These are phyloP conservation scores for Tupiocoris notatus DNA, from an alignment of 2,888 invertebrate genomes.

Conservation along the genomic window DNA sequence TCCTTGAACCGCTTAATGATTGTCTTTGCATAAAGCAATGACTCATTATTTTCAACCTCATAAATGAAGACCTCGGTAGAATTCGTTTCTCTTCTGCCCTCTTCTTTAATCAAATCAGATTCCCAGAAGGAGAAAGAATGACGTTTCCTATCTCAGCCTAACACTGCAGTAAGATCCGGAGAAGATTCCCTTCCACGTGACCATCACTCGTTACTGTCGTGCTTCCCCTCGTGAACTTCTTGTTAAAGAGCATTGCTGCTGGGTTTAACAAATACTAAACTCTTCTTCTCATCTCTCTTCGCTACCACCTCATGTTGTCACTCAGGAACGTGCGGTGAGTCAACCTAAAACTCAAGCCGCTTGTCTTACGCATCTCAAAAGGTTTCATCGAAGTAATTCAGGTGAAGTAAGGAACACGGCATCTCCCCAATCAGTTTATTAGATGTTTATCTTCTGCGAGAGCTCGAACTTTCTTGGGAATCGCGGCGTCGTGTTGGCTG, in stretches of 20 bases:
- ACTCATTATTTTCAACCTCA: conserved; percentile 27
- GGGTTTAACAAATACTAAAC: background rate
- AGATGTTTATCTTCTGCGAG: background rate
- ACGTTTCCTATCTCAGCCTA: background rate
- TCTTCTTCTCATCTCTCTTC: background rate
- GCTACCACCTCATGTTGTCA: background rate
- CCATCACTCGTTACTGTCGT: background rate
- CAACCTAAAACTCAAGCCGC: background rate
- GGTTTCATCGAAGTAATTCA: background rate
- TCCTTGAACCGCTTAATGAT: conserved; percentile 15
- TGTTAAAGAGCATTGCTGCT: background rate
- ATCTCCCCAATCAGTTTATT: background rate
- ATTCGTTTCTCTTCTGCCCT: conserved; percentile 5
- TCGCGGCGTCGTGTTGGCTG: too few relatives aligned
- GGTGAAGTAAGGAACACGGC: background rate
- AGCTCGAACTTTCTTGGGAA: too few relatives aligned
- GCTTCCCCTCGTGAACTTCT: background rate
- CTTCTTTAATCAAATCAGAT: conserved; percentile 31
- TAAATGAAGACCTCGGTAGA: conserved; percentile 26
- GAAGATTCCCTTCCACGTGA: background rate
- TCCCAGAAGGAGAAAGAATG: conserved; percentile 1
- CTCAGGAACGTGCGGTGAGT: background rate
- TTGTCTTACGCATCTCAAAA: background rate
- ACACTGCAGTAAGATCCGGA: background rate
- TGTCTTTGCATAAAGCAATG: conserved; percentile 39